phyloP scores from a whole-genome alignment of 2,797 vertebrate genomes.

The Selene dorsalis region DNA sequence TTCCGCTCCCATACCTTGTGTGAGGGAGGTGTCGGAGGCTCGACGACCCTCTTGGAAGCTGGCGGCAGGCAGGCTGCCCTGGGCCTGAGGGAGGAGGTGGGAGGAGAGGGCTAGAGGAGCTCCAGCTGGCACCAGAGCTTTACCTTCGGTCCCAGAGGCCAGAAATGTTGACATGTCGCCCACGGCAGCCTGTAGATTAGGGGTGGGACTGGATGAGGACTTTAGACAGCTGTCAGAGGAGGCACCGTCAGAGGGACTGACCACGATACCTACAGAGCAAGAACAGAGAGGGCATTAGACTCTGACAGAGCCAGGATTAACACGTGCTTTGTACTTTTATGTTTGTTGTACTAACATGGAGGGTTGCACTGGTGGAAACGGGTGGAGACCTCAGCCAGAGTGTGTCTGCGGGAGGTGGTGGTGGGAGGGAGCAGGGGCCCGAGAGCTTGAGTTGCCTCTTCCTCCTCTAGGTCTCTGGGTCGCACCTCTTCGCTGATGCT shows the following conservation, averaged over 20 bases:
- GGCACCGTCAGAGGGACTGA: constrained; percentile 90
- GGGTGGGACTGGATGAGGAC: constrained; percentile 86
- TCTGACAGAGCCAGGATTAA: not conserved
- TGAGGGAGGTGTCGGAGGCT: constrained; percentile 96
- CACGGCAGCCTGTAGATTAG: constrained; percentile 71
- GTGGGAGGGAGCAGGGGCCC: constrained; percentile 81
- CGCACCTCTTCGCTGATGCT: constrained; percentile 93
- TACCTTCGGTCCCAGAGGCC: constrained; percentile 76
- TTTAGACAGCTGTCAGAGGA: constrained; percentile 95
- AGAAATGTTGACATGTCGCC: constrained; percentile 83
- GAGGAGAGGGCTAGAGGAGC: constrained; percentile 88
- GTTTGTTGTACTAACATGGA: constrained; percentile 86
- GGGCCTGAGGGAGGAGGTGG: constrained; percentile 88
- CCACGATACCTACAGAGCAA: constrained; percentile 86
- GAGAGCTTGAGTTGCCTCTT: constrained; percentile 82
- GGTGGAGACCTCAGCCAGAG: constrained; percentile 92
- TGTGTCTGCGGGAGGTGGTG: constrained; percentile 92
- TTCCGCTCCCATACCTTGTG: constrained; percentile 87
- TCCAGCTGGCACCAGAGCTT: constrained; percentile 79
- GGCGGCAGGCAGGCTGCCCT: constrained; percentile 85
- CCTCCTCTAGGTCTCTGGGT: constrained; percentile 88
- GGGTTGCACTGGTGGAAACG: constrained; percentile 89
- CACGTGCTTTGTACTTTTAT: not conserved
- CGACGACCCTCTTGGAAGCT: constrained; percentile 95
- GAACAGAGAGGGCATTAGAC: constrained; percentile 12